Evolutionary conservation across 2,113 vertebrate genomes (phyloP).

Genomic region (Pampusana beccarii): DNA sequence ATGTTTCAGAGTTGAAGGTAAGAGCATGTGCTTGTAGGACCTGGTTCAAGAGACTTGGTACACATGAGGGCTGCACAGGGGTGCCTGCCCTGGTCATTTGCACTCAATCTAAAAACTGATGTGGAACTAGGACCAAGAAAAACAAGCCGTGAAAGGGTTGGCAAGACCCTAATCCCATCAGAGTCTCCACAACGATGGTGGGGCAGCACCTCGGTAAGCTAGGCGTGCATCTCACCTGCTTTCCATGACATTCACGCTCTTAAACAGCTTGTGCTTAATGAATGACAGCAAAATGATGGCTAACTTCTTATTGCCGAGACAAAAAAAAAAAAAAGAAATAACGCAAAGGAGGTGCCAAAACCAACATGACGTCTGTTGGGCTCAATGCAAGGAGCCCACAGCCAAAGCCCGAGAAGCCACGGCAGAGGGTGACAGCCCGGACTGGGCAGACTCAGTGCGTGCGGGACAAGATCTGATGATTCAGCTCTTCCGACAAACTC

Average conservation of each 20-base stretch:
- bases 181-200: neutral
- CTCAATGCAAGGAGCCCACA: neutral
- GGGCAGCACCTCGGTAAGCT: neutral
- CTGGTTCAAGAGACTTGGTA: neutral
- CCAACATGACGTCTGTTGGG: neutral
- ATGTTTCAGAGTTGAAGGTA: neutral
- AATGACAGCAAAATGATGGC: neutral
- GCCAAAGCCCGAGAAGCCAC: fast-evolving
- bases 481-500: neutral
- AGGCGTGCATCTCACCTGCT: neutral
- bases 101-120: neutral
- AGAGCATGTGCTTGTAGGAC: neutral
- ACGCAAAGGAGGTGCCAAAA: neutral
- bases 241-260: neutral
- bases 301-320: neutral
- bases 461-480: neutral
- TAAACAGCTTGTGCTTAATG: neutral
- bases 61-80: neutral
- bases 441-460: fast-evolving
- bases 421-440: neutral
- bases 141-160: neutral
- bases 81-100: neutral
- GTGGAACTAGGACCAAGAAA: neutral
- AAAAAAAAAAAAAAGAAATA: neutral
- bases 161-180: neutral